These are phyloP conservation scores for Acleris laterana DNA, from an alignment of 2,888 invertebrate species.

Conservation along the genomic window DNA sequence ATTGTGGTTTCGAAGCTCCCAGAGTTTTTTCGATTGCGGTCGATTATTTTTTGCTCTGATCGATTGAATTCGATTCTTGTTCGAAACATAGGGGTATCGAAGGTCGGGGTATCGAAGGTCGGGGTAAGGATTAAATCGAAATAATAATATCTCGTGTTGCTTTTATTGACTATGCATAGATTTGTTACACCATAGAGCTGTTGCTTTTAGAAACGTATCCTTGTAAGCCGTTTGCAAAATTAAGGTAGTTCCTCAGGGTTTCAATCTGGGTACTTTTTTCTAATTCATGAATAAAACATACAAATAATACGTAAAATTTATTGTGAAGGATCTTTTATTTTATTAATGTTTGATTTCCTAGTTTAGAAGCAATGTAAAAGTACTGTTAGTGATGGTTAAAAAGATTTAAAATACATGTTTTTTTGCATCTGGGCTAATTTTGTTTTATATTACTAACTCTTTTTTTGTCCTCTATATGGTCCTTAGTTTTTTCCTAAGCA, in stretches of 20 bases:
- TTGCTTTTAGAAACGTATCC: background rate
- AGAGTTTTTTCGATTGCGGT: slow-evolving; percentile 44
- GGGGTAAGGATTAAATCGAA: slow-evolving; percentile 7
- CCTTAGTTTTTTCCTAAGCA: background rate
- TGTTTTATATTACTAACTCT: background rate
- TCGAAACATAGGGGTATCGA: slow-evolving; percentile 48
- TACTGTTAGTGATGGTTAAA: background rate
- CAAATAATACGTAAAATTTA: background rate
- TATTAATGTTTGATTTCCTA: no score
- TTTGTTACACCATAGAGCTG: background rate
- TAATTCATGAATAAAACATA: background rate
- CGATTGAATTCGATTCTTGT: slow-evolving; percentile 56
- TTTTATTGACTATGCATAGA: background rate
- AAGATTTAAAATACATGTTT: background rate
- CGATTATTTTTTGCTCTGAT: slow-evolving; percentile 51
- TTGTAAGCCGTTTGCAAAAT: background rate
- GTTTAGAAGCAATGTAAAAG: background rate
- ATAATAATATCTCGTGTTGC: background rate
- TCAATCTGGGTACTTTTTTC: background rate
- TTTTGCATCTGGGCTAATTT: background rate
- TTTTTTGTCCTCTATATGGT: background rate
- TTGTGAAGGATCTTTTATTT: background rate
- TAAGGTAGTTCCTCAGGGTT: background rate
- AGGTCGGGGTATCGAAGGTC: slow-evolving; percentile 33
- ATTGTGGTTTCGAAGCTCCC: slow-evolving; percentile 33